phyloP scores from a whole-genome alignment of 2,797 vertebrate genomes.

The Cuculus canorus region DNA sequence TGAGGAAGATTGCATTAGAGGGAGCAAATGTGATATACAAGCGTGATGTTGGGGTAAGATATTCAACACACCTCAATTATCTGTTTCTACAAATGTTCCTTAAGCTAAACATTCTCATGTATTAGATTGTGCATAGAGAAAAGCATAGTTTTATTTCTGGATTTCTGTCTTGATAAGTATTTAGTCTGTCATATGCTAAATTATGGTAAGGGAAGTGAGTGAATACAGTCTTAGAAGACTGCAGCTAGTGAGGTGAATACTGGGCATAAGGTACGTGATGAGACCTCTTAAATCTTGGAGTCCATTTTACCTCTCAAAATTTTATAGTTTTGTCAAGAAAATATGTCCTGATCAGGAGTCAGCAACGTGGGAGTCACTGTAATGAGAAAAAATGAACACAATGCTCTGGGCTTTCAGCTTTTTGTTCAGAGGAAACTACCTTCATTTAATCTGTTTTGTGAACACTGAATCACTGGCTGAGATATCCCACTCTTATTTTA shows the following conservation, averaged over 20 bases:
- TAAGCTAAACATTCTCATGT: not conserved
- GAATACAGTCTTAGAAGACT: not conserved
- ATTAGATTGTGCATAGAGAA: not conserved
- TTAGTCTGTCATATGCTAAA: not conserved
- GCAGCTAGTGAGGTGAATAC: not conserved
- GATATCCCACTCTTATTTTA: not conserved
- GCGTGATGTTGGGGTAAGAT: conserved; percentile 93
- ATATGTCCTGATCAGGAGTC: not conserved
- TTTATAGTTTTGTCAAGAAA: not conserved
- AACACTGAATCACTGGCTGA: not conserved
- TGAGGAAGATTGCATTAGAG: conserved; percentile 96
- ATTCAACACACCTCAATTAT: not conserved
- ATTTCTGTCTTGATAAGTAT: not conserved
- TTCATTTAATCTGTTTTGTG: not conserved
- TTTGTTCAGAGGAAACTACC: not conserved
- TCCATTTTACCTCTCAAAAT: not conserved
- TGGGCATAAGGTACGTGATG: not conserved
- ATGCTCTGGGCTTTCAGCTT: not conserved
- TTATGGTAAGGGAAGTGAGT: not conserved
- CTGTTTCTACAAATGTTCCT: not conserved
- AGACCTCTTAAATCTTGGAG: not conserved
- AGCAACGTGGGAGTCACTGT: not conserved
- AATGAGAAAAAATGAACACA: not conserved
- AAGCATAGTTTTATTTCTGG: not conserved
- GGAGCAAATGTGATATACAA: conserved; percentile 98